Percentiles rank a stretch among this genome's conserved stretches.
Evolutionary conservation across 2,888 invertebrate genomes (phyloP).

Genomic region (Hyposoter didymator): DNA sequence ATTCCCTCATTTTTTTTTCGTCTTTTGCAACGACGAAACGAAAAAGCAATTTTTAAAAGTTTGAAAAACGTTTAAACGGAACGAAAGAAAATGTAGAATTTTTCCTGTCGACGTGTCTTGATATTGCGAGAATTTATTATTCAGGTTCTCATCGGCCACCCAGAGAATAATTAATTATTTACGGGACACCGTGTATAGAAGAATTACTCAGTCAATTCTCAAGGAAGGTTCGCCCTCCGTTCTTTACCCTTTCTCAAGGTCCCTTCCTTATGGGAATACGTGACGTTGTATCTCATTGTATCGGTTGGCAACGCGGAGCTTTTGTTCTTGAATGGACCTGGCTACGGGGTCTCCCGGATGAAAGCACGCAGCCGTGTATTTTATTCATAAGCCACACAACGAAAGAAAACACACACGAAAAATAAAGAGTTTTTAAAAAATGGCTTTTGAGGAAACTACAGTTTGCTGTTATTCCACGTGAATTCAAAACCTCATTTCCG

Average conservation of each 20-base stretch:
- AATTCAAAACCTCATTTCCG: background rate
- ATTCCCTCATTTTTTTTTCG: background rate
- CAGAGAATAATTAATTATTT: background rate
- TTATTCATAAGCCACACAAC: conserved; percentile 29
- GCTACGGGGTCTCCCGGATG: conserved; percentile 2
- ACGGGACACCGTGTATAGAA: background rate
- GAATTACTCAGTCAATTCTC: conserved; percentile 48
- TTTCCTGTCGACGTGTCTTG: background rate
- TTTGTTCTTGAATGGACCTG: conserved; percentile 50
- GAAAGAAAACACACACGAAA: background rate
- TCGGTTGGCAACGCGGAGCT: conserved; percentile 17
- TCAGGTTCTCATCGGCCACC: background rate
- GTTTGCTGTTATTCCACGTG: background rate
- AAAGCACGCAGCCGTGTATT: conserved; percentile 10
- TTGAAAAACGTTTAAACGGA: background rate
- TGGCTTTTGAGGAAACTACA: background rate
- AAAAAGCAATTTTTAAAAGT: background rate
- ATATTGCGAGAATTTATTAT: background rate
- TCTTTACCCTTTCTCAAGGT: conserved; percentile 60
- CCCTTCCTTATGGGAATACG: conserved; percentile 60
- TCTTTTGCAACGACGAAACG: background rate
- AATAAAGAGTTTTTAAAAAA: background rate
- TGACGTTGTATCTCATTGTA: conserved; percentile 49
- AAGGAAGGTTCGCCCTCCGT: conserved; percentile 34
- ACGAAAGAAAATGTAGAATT: background rate